Percentiles rank a stretch among this genome's conserved stretches.
phyloP scores from a whole-genome alignment of 2,797 vertebrate species.

The Hyperoplus immaculatus region DNA sequence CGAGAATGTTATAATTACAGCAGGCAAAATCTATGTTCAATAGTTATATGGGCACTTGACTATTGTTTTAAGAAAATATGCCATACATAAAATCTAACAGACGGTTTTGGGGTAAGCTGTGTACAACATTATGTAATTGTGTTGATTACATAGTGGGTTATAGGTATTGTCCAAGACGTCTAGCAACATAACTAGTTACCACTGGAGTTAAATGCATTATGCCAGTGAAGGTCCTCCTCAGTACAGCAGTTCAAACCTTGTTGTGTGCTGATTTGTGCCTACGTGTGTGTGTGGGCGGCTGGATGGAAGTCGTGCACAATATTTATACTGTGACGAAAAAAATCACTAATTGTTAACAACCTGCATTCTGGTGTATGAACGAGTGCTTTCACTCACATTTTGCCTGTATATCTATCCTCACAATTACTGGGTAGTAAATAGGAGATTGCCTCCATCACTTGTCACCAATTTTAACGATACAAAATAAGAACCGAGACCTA shows the following conservation, averaged over 20 bases:
- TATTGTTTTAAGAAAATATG: no score
- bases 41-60: no score
- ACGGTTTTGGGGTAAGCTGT: no score
- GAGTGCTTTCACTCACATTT: not conserved
- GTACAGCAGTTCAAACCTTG: not conserved
- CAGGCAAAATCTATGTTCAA: no score
- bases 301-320: constrained; percentile 21
- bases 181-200: not conserved
- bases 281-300: constrained; percentile 16
- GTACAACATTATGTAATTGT: constrained; percentile 15
- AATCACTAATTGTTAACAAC: constrained; percentile 8
- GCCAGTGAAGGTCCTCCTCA: not conserved
- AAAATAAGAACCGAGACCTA: not conserved
- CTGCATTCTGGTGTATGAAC: not conserved
- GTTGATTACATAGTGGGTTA: not conserved
- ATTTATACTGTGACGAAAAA: not conserved
- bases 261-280: not conserved
- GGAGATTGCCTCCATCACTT: constrained; percentile 4
- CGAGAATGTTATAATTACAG: no score
- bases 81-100: no score
- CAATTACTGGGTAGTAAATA: not conserved
- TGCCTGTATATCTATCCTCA: not conserved
- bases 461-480: constrained; percentile 2
- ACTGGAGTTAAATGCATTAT: constrained; percentile 17
- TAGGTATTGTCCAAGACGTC: not conserved